A percentile compares a stretch with the other conserved stretches of the same genome.
Evolutionary conservation across 1,140 invertebrate genomes (phyloP).

Genomic region (Sarcophaga bullata): DNA sequence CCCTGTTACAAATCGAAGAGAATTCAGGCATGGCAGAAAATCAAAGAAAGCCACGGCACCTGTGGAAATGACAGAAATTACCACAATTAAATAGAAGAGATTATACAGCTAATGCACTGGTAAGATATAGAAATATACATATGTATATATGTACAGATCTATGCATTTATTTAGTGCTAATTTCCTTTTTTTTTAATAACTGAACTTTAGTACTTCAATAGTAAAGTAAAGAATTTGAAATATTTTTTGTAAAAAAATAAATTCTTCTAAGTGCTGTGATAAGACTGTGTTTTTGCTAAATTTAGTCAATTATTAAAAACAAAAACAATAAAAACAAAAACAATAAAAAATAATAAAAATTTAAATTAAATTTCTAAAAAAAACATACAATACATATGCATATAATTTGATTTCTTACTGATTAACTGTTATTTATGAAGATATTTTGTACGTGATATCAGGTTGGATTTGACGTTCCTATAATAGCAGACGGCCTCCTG

Average conservation of each 20-base stretch:
- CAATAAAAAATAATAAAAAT: background rate
- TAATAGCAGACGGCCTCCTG: too few relatives aligned
- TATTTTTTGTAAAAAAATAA: background rate
- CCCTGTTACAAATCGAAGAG: slow-evolving; percentile 77
- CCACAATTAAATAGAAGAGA: too few relatives aligned
- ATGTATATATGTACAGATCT: background rate
- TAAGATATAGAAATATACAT: background rate
- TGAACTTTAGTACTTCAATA: background rate
- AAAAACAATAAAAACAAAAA: background rate
- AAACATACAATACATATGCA: too few relatives aligned
- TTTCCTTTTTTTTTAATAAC: background rate
- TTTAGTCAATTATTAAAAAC: background rate
- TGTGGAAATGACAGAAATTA: slow-evolving; percentile 56
- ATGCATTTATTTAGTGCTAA: background rate
- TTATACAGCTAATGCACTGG: too few relatives aligned
- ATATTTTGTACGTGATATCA: too few relatives aligned
- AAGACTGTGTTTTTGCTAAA: background rate
- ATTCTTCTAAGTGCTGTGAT: slow-evolving; percentile 21
- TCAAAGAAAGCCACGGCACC: slow-evolving; percentile 11
- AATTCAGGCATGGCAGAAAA: slow-evolving; percentile 63
- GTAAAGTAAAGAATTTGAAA: background rate
- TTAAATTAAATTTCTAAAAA: background rate
- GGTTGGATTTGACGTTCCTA: too few relatives aligned
- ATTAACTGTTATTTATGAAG: too few relatives aligned
- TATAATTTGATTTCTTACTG: too few relatives aligned